Percentiles rank a stretch among this genome's conserved stretches.
phyloP scores from a whole-genome alignment of 2,888 invertebrate genomes.

The Tanaodytes sp. region DNA sequence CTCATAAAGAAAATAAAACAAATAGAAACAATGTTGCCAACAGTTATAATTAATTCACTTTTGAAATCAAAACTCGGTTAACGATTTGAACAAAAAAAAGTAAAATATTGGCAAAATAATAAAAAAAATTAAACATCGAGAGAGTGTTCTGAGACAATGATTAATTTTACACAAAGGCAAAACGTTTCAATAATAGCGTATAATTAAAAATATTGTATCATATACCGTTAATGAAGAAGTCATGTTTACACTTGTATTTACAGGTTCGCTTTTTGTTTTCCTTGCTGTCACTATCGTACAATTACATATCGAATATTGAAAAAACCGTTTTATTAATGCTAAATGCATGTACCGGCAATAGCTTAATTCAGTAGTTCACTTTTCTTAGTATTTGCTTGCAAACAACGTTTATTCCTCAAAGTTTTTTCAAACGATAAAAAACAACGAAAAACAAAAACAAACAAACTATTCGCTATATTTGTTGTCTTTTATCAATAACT shows the following conservation, averaged over 20 bases:
- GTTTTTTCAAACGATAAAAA: too few species aligned
- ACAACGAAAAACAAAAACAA: too few species aligned
- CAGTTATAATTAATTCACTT: too few species aligned
- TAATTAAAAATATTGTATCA: constrained; percentile 59
- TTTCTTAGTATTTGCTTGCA: too few species aligned
- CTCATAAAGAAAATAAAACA: too few species aligned
- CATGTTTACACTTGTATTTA: constrained; percentile 61
- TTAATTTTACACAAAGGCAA: constrained; percentile 44
- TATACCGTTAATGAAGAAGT: constrained; percentile 54
- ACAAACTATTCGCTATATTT: constrained; percentile 1
- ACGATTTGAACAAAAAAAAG: too few species aligned
- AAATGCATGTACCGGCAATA: constrained; percentile 60
- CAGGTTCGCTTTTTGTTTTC: constrained; percentile 50
- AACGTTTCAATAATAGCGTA: constrained; percentile 53
- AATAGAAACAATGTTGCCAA: too few species aligned
- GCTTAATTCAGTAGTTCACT: constrained; percentile 61
- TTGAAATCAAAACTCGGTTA: too few species aligned
- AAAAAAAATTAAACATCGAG: too few species aligned
- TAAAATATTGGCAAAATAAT: too few species aligned
- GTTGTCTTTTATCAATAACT: constrained; percentile 13
- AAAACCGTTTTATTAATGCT: constrained; percentile 58
- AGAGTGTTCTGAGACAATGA: too few species aligned
- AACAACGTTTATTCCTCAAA: too few species aligned
- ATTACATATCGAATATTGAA: constrained; percentile 60
- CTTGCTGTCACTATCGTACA: constrained; percentile 56